These are phyloP conservation scores for Cnemophilus loriae DNA, from an alignment of 2,113 vertebrate genomes.

Conservation along the genomic window DNA sequence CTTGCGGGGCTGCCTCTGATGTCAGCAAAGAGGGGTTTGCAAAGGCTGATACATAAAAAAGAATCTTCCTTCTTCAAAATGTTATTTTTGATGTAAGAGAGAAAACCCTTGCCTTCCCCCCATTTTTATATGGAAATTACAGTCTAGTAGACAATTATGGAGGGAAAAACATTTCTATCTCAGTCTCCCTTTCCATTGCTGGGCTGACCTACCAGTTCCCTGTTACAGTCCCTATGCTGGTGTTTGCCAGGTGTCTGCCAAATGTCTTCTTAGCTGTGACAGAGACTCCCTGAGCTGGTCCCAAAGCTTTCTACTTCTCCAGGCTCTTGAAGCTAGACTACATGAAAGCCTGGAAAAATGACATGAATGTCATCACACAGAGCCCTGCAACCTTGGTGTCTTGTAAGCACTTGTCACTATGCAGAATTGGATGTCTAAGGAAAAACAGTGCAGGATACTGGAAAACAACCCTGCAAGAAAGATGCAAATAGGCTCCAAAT, in stretches of 20 bases:
- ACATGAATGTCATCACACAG: background rate
- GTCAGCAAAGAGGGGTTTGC: background rate
- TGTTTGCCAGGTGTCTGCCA: background rate
- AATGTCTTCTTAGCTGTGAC: background rate
- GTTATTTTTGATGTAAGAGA: background rate
- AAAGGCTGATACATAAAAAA: background rate
- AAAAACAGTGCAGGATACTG: background rate
- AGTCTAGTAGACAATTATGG: background rate
- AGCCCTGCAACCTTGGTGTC: background rate
- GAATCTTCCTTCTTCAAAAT: background rate
- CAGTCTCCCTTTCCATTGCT: background rate
- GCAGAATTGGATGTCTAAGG: background rate
- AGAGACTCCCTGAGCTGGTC: background rate
- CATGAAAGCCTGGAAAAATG: background rate
- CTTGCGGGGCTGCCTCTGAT: background rate
- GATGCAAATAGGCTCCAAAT: background rate
- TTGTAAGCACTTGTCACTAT: background rate
- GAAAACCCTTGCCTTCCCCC: accelerated
- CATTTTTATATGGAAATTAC: background rate
- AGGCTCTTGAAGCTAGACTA: background rate
- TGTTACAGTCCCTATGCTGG: background rate
- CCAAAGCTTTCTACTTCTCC: background rate
- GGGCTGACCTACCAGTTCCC: background rate
- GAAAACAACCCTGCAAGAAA: background rate
- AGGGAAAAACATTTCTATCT: background rate